Base-by-base conservation (phyloP, 2,888 invertebrate genomes). In the Drosophila falleni region DNA sequence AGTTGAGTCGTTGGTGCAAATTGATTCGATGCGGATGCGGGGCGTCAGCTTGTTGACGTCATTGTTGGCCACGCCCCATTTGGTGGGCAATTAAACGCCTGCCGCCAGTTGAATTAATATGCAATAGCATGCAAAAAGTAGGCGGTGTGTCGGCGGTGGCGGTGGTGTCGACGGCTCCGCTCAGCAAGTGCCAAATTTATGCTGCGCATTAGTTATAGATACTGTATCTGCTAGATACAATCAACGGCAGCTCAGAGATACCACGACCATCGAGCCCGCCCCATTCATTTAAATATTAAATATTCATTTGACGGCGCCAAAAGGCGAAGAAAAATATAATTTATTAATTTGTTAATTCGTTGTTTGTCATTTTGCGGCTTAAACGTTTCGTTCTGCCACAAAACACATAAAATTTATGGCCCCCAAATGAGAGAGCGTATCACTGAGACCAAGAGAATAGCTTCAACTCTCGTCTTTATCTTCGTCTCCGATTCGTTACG, bases 331-430 rank as follows among this genome's bases (percentile, higher is more conserved):
- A 56, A 81, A 84, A 82, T 82, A 84, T 85, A 88, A 87, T 89
- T 87, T 87, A 87, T 87, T 89, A 87, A 87, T 87, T 89, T 87
- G 87, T 87, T 87, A 87, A 87, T 89, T 87, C 87, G 85, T 80
- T 89, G 89, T 87, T 87, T 87, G 87, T 87, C 89, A 87, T 87
- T 89, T 87, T 73, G 89, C 83, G 87, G 87, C 87, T 89, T 87
- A 87, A 87, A 87, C 87, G 87, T 87, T 89, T 87, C 89, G 87
- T 87, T 88, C 84, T 87, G 87, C 86, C 78, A 80, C 82, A 80
- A 87, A 87, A 80, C 80, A 80, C 82, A 87, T 58, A 33, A 75
- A 87, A 87, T 87, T 87, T 87, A 87, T 88, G 77, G 81, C 75
- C 72, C 64, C 67, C 74, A 62, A 74, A 67, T 37, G 54, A 23